Percentiles rank a stretch among this genome's conserved stretches.
Evolutionary conservation across 2,797 vertebrate genomes (phyloP).

Genomic region (Pangasius macronema): DNA sequence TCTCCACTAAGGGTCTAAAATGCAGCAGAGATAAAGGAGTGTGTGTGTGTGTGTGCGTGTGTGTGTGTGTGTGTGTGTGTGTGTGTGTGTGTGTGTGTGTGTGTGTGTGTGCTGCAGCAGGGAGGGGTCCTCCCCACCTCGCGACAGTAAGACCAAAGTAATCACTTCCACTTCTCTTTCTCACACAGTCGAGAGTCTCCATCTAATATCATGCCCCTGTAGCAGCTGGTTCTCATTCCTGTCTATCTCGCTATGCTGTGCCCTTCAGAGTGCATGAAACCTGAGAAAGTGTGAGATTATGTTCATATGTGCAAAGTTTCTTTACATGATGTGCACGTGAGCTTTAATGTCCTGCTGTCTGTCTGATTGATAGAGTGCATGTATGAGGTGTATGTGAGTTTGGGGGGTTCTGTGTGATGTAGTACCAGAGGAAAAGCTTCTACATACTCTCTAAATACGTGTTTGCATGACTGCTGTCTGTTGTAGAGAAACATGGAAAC

Average conservation of each 20-base stretch:
- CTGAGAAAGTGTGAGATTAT: neutral
- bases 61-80: neutral
- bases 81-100: neutral
- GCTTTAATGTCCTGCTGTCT: slow-evolving; percentile 1
- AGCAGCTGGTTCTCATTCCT: slow-evolving; percentile 36
- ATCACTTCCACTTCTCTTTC: too few relatives aligned
- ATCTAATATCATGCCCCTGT: neutral
- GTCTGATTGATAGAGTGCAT: slow-evolving; percentile 1
- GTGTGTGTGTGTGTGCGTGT: neutral
- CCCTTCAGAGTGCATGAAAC: slow-evolving; percentile 6
- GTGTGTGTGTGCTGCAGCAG: neutral
- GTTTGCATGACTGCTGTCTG: neutral
- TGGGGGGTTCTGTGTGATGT: neutral
- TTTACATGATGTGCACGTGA: neutral
- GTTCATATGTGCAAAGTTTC: neutral
- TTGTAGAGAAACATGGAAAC: neutral
- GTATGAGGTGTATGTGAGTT: neutral
- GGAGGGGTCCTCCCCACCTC: too few relatives aligned
- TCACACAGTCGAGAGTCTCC: too few relatives aligned
- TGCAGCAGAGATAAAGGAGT: neutral
- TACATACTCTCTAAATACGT: neutral
- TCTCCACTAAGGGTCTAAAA: neutral
- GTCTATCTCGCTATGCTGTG: neutral
- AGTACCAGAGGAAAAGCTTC: neutral
- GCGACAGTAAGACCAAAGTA: too few relatives aligned